Percentiles rank a stretch among this genome's conserved stretches.
Evolutionary conservation across 2,888 invertebrate genomes (phyloP).

Genomic region (Noctua janthe): DNA sequence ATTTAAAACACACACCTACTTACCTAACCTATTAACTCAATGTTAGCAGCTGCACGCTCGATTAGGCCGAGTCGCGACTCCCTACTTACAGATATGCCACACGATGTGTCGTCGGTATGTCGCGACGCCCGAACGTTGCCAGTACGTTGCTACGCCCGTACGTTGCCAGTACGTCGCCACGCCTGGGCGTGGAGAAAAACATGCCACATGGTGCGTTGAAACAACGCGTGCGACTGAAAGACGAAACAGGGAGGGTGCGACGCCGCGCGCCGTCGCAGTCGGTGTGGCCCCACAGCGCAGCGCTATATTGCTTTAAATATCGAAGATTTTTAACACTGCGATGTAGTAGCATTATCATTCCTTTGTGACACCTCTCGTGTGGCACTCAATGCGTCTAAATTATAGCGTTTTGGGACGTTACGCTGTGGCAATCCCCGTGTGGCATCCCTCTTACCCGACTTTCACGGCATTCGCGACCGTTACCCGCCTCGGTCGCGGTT

Average conservation of each 20-base stretch:
- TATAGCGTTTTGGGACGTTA: not conserved
- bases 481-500: conserved; percentile 58
- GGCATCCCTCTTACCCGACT: conserved; percentile 29
- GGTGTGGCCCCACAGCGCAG: not conserved
- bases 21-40: conserved; percentile 14
- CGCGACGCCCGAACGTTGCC: not conserved
- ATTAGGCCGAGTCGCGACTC: conserved; percentile 43
- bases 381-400: not conserved
- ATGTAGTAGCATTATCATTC: not conserved
- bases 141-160: not conserved
- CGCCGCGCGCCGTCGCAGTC: not conserved
- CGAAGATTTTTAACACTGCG: not conserved
- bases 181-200: not conserved
- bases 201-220: not conserved
- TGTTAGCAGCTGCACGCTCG: conserved; percentile 44
- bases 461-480: conserved; percentile 40
- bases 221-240: not conserved
- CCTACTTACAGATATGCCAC: not conserved
- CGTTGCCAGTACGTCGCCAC: not conserved
- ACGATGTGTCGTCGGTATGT: not conserved
- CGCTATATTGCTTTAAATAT: not conserved
- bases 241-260: not conserved
- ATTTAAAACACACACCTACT: not conserved
- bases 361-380: not conserved
- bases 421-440: not conserved